Percentiles rank a stretch among this genome's conserved stretches.
phyloP scores from a whole-genome alignment of 2,888 invertebrate genomes.

The Mantis religiosa region DNA sequence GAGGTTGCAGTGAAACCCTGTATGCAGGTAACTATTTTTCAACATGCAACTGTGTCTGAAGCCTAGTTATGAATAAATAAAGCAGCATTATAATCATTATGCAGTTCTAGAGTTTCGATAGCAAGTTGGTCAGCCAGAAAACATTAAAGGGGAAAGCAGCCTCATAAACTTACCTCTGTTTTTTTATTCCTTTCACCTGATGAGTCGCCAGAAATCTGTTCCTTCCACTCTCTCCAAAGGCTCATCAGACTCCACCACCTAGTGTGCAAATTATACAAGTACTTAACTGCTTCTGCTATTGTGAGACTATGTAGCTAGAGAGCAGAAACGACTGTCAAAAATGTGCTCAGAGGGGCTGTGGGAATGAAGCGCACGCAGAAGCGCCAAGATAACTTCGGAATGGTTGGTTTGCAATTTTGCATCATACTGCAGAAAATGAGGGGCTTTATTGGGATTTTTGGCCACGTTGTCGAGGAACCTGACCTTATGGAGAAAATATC shows the following conservation, averaged over 20 bases:
- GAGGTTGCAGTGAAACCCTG: too few relatives aligned
- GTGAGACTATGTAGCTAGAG: too few relatives aligned
- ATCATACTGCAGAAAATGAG: conserved; percentile 77
- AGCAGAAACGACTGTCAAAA: too few relatives aligned
- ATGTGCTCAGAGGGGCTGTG: conserved; percentile 55
- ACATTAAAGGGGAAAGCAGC: neutral
- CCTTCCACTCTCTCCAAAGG: too few relatives aligned
- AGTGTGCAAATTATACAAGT: too few relatives aligned
- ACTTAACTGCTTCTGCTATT: too few relatives aligned
- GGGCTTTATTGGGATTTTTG: conserved; percentile 78
- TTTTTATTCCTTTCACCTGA: too few relatives aligned
- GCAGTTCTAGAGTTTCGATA: neutral
- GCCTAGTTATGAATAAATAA: neutral
- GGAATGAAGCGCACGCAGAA: conserved; percentile 79
- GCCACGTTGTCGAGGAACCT: conserved; percentile 73
- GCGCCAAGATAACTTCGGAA: conserved; percentile 71
- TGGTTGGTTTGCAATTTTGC: conserved; percentile 82
- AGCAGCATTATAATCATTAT: neutral
- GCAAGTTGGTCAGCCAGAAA: neutral
- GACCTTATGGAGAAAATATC: conserved; percentile 75
- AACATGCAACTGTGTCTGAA: too few relatives aligned
- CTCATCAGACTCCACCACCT: too few relatives aligned
- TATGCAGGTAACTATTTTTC: too few relatives aligned
- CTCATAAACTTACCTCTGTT: too few relatives aligned
- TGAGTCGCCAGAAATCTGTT: too few relatives aligned